Evolutionary conservation across 1,140 invertebrate species (phyloP).

Genomic region (Heliothis virescens): DNA sequence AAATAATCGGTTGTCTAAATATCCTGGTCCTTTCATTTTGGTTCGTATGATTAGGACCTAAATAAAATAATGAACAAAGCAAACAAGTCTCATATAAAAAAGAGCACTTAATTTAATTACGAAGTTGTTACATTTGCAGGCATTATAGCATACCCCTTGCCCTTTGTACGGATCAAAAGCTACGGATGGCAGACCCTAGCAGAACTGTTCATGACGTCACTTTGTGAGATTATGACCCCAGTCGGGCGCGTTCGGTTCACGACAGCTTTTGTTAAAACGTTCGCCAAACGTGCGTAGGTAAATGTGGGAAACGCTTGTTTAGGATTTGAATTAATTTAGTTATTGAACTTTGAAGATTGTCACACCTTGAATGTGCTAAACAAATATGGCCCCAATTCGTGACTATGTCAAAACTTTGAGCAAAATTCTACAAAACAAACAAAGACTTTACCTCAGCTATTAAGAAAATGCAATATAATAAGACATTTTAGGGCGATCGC

Average conservation of each 20-base stretch:
- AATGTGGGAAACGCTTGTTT: slow-evolving; percentile 4
- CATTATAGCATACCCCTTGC: slow-evolving; percentile 29
- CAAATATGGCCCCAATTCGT: no score
- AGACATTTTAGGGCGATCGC: slow-evolving; percentile 38
- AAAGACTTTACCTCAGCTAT: not conserved
- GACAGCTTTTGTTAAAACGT: slow-evolving; percentile 33
- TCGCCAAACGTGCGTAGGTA: slow-evolving; percentile 7
- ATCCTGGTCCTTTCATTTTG: no score
- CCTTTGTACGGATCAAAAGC: slow-evolving; percentile 59
- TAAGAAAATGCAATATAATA: slow-evolving; percentile 4
- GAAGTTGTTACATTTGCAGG: slow-evolving; percentile 36
- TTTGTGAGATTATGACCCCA: slow-evolving; percentile 69
- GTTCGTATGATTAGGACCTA: no score
- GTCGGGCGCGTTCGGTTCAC: slow-evolving; percentile 28
- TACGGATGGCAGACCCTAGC: slow-evolving; percentile 48
- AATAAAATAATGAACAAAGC: not conserved
- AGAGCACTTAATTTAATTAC: slow-evolving; percentile 44
- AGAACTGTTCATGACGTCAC: slow-evolving; percentile 67
- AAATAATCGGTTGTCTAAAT: no score
- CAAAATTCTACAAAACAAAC: no score
- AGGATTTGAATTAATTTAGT: slow-evolving; percentile 3
- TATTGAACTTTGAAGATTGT: not conserved
- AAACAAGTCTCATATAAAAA: slow-evolving; percentile 15
- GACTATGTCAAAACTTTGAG: not conserved
- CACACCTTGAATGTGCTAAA: no score